These are phyloP conservation scores for Limnephilus lunatus DNA, from an alignment of 2,888 invertebrate species.

Conservation along the genomic window DNA sequence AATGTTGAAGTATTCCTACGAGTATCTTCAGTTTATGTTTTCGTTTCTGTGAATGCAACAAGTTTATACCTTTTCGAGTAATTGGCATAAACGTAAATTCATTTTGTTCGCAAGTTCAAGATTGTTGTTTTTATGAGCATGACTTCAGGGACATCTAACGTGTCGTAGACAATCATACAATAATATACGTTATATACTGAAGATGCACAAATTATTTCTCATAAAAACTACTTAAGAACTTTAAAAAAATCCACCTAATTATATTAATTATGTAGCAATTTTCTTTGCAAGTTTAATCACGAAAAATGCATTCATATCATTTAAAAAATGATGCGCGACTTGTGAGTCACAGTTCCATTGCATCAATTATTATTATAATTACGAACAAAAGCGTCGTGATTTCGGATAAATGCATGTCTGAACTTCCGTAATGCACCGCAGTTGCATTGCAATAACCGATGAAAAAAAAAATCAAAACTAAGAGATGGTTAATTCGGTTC, in stretches of 20 bases:
- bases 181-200: not conserved
- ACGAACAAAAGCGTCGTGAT: constrained; percentile 29
- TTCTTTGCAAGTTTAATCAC: not conserved
- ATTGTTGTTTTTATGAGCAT: not conserved
- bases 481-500: constrained; percentile 38
- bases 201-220: not conserved
- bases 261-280: not conserved
- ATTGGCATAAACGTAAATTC: not conserved
- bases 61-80: not conserved
- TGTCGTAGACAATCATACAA: not conserved
- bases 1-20: not conserved
- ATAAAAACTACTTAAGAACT: not conserved
- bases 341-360: not conserved
- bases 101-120: not conserved
- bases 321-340: not conserved
- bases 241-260: not conserved
- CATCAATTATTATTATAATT: not conserved
- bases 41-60: not conserved
- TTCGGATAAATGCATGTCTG: not conserved
- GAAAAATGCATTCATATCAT: not conserved
- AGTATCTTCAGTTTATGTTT: not conserved
- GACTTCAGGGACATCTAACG: not conserved
- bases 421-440: constrained; percentile 31
- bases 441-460: constrained; percentile 10
- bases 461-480: not conserved